Evolutionary conservation across 2,888 invertebrate genomes (phyloP), one percentile per base, ranked within the genome.

Genomic region (Perdita meconis): DNA sequence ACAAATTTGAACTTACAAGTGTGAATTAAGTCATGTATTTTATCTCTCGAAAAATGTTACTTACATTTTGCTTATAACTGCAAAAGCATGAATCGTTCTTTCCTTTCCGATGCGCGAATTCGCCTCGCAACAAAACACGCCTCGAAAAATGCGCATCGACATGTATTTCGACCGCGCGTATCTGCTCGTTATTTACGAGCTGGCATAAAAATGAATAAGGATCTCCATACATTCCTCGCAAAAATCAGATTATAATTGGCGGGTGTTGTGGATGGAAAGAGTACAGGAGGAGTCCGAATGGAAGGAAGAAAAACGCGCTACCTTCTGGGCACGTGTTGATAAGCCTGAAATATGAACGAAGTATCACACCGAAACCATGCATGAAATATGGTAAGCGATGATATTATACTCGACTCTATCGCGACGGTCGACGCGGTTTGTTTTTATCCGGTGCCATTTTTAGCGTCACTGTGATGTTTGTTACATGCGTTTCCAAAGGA

Each of bases 71-170:
- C n/a, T n/a, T n/a, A n/a, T n/a, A n/a, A n/a, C n/a, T n/a, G n/a
- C n/a, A n/a, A n/a, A n/a, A n/a, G n/a, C 24, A 71, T 60, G 65
- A 75, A 73, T 66, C 73, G 56, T 61, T 22, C 12, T 8, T 36
- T 38, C n/a, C 55, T 59, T 53, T 55, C 36, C 53, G 56, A 38
- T 3, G 30, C 42, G 10, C 19, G 64, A 40, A 10, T 51, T 24
- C 19, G 65, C 64, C 65, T 61, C 5, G 56, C 13, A 61, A 64
- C 60, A 53, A 63, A 24, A 56, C 42, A 51, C 66, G 60, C 42
- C 65, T 60, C 56, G 66, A 73, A 67, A 79, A 82, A 79, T 69
- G 42, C 61, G 19, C 50, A 81, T 82, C 82, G 57, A 64, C 82
- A 74, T 67, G 67, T 47, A 76, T 80, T 71, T 60, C 59, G 30